Evolutionary conservation across 2,888 invertebrate genomes (phyloP), one percentile per base, ranked within the genome.

Genomic region (Ectemnius lituratus): DNA sequence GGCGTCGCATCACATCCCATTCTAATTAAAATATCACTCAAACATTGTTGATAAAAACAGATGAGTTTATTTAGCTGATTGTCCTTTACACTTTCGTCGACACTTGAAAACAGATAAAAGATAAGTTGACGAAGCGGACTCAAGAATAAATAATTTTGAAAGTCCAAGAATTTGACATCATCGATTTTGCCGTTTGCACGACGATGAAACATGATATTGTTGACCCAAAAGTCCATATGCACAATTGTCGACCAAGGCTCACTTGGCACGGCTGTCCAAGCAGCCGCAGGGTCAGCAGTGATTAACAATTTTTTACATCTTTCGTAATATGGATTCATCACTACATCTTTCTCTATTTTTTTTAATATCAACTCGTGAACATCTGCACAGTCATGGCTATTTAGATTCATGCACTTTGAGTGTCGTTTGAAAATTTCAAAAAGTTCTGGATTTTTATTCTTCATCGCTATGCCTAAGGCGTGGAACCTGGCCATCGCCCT

Each of bases 141-240:
- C 49, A 91, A 90, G 71, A 92, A 93, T 14, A 91, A 86, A 56
- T 93, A 92, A 37, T 93, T 91, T 87, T 94, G 94, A 72, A 94
- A 92, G 81, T 94, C 94, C 0, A 94, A 90, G 59, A 94, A 91
- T 87, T 93, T 94, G 3, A 93, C 86, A 72, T 91, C 91, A 0
- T 89, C 84, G 0, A 93, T 91, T n/a, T 86, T 82, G 4, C 81
- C 82, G 0, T 73, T 16, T 27, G 78, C 83, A 86, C 93, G 91
- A 67, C 91, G 90, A 67, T 91, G 88, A 14, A 94, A 88, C 92
- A 94, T 92, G 1, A 94, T 91, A 78, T 94, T 94, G 83, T 94
- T 94, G 14, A 92, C 92, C 94, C 94, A 94, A 64, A 93, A 91
- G 85, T 94, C 94, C 0, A 91, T 90, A 78, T 94, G 94, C 0